Base-by-base conservation (phyloP, 2,888 invertebrate species). In the Protodeltote pygarga region DNA sequence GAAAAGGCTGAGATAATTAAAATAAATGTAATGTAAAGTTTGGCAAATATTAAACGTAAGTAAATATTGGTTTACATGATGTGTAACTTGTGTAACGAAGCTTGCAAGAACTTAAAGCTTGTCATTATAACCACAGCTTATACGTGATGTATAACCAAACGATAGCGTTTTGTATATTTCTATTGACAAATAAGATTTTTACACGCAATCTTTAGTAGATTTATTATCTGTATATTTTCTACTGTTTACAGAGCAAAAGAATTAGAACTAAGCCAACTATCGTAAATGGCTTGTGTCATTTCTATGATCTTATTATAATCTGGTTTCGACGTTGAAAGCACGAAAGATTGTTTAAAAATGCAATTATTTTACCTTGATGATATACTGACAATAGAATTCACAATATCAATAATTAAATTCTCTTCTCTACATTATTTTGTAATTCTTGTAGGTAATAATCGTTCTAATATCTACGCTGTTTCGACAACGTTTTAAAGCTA, bases 1-100 rank as follows among this genome's bases (percentile, higher is more conserved):
- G 85, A 90, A 90, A 91, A 92, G 91, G 91, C 91, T 92, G 91
- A 92, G 76, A 85, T 85, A 84, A 85, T 81, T 82, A 78, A 84
- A 85, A 81, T 82, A 78, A 75, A 74, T 85, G 81, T 85, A 87
- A 83, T 81, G 76, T 85, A 84, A 87, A 73, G 77, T 88, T 89
- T 86, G 88, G 88, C 87, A 77, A 84, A 81, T 77, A 79, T 78
- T 80, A 71, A 79, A 77, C 73, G 71, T 83, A 82, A 77, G 77
- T 63, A 58, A 58, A 50, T 71, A 65, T 75, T 71, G 81, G 75
- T 84, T 79, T 77, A 70, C 79, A 77, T 77, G 50, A 75, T 70
- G 77, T 77, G 70, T 80, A 77, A 73, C 19, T 52, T 64, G 62
- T 64, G 55, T 42, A 33, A 44, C 44, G 42, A 59, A 68, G 17